Percentiles rank a stretch among this genome's conserved stretches.
Conservation (phyloP, 2,888 invertebrate species). For the Leistus spinibarbis region DNA sequence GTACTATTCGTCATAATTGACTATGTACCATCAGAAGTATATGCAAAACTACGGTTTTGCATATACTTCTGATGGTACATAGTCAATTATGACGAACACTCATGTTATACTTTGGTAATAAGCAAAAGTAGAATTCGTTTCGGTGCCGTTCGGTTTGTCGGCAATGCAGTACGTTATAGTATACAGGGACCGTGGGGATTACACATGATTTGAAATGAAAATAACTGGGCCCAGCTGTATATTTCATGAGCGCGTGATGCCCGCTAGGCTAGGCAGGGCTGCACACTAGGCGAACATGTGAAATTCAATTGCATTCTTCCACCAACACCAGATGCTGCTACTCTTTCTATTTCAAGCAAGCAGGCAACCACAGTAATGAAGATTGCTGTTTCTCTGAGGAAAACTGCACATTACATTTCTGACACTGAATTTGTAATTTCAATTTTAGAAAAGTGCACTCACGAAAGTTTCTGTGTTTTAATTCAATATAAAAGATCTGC, state of each 20-base stretch:
- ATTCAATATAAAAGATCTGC: no score
- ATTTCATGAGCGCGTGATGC: conserved; percentile 7
- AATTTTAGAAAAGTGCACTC: neutral
- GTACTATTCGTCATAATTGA: no score
- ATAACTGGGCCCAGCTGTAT: neutral
- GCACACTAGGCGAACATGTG: neutral
- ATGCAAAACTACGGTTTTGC: no score
- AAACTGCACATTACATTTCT: conserved; percentile 6
- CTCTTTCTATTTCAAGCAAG: conserved; percentile 3
- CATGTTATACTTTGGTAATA: no score
- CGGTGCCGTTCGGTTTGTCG: neutral
- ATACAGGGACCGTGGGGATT: conserved; percentile 4
- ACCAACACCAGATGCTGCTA: neutral
- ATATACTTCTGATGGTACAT: no score
- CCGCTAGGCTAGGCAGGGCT: neutral
- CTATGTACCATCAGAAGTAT: no score
- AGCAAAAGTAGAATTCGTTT: neutral
- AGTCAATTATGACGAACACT: no score
- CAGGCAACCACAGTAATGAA: conserved; percentile 14
- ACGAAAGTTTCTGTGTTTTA: neutral
- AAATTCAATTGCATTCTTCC: conserved; percentile 9
- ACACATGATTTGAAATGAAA: conserved; percentile 7
- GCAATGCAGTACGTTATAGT: neutral
- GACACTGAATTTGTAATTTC: neutral
- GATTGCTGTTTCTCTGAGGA: conserved; percentile 8